phyloP scores from a whole-genome alignment of 2,797 vertebrate species.

The Acanthurus tractus region DNA sequence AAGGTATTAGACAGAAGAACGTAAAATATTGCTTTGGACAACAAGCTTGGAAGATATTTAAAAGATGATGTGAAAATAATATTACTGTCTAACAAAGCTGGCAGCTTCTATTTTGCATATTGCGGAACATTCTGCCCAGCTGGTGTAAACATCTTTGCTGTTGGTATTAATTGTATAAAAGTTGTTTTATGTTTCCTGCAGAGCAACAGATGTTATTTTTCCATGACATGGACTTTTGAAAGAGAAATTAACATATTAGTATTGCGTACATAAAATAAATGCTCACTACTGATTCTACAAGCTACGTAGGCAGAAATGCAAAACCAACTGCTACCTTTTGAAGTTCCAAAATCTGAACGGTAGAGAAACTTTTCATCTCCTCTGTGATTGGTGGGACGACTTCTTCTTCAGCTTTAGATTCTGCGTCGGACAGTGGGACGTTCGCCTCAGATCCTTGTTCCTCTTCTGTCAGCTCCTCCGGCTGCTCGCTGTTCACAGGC shows the following conservation, averaged over 20 bases:
- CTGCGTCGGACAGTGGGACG: conserved; percentile 43
- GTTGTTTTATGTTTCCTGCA: neutral
- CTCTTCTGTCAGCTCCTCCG: conserved; percentile 86
- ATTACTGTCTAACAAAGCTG: neutral
- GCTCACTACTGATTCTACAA: neutral
- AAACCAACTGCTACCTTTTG: conserved; percentile 88
- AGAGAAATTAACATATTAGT: neutral
- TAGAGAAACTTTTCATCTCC: conserved; percentile 82
- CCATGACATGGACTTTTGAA: neutral
- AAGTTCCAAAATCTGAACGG: conserved; percentile 88
- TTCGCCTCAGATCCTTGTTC: conserved; percentile 65
- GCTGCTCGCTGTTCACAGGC: conserved; percentile 95
- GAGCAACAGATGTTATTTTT: neutral
- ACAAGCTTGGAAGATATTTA: neutral
- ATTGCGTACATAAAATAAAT: neutral
- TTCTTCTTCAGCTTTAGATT: conserved; percentile 42
- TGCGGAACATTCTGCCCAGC: neutral
- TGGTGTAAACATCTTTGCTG: neutral
- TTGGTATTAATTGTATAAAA: neutral
- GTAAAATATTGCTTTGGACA: neutral
- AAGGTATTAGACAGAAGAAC: neutral
- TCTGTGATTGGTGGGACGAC: conserved; percentile 72
- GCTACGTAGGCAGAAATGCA: neutral
- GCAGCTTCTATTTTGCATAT: conserved; percentile 1
- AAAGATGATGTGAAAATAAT: neutral